Evolutionary conservation across 2,797 vertebrate species (phyloP).

Genomic region (Lindbergichthys nudifrons): DNA sequence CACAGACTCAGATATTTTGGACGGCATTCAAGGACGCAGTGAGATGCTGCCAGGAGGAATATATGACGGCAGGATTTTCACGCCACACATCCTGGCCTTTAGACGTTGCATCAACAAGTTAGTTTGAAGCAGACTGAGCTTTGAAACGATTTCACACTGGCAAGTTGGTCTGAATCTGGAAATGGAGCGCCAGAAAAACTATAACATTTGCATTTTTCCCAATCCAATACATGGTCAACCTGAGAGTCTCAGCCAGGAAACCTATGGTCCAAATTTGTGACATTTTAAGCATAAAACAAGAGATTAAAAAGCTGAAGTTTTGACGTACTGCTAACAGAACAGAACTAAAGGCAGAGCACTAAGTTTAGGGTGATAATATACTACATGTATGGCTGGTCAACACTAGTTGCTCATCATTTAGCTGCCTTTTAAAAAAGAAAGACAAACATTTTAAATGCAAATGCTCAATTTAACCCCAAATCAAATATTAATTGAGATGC

Average conservation of each 20-base stretch:
- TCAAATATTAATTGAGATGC: neutral
- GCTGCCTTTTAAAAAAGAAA: no score
- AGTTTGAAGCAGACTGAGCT: constrained; percentile 44
- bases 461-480: neutral
- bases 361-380: neutral
- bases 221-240: neutral
- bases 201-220: neutral
- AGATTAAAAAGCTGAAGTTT: neutral
- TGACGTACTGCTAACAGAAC: neutral
- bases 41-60: neutral
- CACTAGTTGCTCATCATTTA: no score
- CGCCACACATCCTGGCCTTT: no score
- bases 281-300: neutral
- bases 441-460: no score
- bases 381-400: no score
- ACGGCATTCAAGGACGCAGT: neutral
- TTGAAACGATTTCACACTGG: constrained; percentile 31
- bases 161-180: constrained; percentile 18
- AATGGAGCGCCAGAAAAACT: neutral
- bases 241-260: neutral
- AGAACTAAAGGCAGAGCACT: neutral
- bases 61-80: no score
- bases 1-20: constrained; percentile 1
- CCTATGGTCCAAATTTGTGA: neutral
- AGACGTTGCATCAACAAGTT: neutral